A percentile compares a stretch with the other conserved stretches of the same genome.
These are phyloP conservation scores for Cheiracanthium punctorium DNA, from an alignment of 2,888 invertebrate genomes.

Conservation along the genomic window DNA sequence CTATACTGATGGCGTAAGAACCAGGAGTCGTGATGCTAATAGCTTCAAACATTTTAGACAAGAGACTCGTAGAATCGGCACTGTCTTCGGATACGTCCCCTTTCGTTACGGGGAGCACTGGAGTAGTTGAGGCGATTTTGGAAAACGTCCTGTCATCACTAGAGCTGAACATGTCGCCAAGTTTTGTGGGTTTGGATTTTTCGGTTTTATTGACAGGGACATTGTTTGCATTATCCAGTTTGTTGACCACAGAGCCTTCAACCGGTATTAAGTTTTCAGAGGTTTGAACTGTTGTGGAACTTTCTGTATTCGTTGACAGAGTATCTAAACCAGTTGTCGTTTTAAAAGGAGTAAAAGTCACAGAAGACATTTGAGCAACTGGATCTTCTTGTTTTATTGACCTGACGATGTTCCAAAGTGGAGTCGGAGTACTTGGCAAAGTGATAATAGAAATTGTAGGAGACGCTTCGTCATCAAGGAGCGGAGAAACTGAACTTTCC, in stretches of 20 bases:
- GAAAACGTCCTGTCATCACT: background rate
- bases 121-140: conserved; percentile 16
- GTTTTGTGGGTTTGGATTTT: conserved; percentile 25
- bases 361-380: background rate
- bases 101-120: conserved; percentile 5
- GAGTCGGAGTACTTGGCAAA: background rate
- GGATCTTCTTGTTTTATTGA: background rate
- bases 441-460: background rate
- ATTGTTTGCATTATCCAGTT: conserved; percentile 35
- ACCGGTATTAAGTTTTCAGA: conserved; percentile 54
- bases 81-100: background rate
- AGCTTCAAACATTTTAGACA: background rate
- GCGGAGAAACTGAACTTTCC: background rate
- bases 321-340: background rate
- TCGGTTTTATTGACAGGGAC: conserved; percentile 34
- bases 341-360: background rate
- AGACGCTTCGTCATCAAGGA: background rate
- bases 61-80: background rate
- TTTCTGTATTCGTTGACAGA: background rate
- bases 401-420: conserved; percentile 36
- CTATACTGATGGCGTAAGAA: background rate
- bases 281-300: conserved; percentile 27
- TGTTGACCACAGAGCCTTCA: conserved; percentile 24
- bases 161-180: background rate
- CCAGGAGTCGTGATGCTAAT: background rate